Evolutionary conservation across 35 echinoderm and acorn worm genomes (phyloP).

Genomic region (Apostichopus parvimensis): DNA sequence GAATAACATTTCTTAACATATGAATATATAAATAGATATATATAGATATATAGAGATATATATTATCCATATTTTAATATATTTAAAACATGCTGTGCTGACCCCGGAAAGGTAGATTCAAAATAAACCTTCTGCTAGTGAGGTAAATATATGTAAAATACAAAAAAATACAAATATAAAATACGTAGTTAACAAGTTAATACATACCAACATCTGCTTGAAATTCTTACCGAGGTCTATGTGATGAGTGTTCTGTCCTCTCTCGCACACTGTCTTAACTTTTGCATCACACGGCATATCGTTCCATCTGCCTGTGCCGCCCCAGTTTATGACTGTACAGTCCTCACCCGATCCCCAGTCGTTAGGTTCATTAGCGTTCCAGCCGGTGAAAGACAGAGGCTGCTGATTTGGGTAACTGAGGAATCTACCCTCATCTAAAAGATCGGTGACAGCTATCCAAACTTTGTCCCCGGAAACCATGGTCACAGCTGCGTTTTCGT

Average conservation of each 20-base stretch:
- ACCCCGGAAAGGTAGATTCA: too few relatives aligned
- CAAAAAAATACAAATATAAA: too few relatives aligned
- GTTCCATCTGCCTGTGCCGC: not conserved
- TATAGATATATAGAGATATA: too few relatives aligned
- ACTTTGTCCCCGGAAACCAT: not conserved
- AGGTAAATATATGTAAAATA: conserved; percentile 1
- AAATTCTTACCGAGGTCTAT: not conserved
- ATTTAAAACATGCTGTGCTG: too few relatives aligned
- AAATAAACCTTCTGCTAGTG: too few relatives aligned
- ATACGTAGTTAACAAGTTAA: too few relatives aligned
- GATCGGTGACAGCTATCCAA: conserved; percentile 38
- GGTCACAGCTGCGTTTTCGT: conserved; percentile 1
- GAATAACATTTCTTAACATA: too few relatives aligned
- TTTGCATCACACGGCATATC: not conserved
- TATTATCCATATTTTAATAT: too few relatives aligned
- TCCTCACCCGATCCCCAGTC: conserved; percentile 18
- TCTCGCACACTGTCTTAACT: not conserved
- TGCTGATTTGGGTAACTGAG: not conserved
- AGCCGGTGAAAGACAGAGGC: not conserved
- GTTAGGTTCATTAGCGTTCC: conserved; percentile 16
- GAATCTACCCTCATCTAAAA: not conserved
- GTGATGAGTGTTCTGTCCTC: not conserved
- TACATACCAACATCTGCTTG: not conserved
- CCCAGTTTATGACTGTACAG: conserved; percentile 12
- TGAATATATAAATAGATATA: too few relatives aligned